Evolutionary conservation across 2,797 vertebrate genomes (phyloP).

Genomic region (Bradypodion pumilum): DNA sequence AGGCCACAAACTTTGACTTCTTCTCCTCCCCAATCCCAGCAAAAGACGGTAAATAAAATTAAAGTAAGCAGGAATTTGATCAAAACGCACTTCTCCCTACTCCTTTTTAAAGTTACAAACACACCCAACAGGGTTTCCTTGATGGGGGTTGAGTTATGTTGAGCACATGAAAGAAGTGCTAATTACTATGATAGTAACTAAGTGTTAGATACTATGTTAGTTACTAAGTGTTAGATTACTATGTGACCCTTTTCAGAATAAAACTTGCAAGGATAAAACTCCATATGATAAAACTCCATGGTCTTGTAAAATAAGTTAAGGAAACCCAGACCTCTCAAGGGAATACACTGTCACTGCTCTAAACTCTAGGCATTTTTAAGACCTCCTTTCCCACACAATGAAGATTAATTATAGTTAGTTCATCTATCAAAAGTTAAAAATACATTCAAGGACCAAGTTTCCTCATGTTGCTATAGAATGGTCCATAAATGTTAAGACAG

Average conservation of each 20-base stretch:
- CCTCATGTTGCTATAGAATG: slow-evolving; percentile 5
- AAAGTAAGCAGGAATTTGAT: slow-evolving; percentile 44
- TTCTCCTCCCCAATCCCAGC: slow-evolving; percentile 50
- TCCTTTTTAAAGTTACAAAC: not conserved
- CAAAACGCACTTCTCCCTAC: not conserved
- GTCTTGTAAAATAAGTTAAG: slow-evolving; percentile 58
- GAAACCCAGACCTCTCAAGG: slow-evolving; percentile 60
- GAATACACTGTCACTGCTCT: slow-evolving; percentile 44
- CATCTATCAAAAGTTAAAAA: slow-evolving; percentile 56
- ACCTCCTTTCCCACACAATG: slow-evolving; percentile 47
- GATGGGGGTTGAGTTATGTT: slow-evolving; percentile 30
- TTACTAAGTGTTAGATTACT: no score
- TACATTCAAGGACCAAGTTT: slow-evolving; percentile 47
- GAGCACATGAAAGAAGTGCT: slow-evolving; percentile 27
- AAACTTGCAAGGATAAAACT: slow-evolving; percentile 17
- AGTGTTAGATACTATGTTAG: slow-evolving; percentile 43
- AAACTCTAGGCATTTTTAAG: slow-evolving; percentile 50
- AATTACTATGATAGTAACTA: slow-evolving; percentile 38
- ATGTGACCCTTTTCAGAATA: slow-evolving; percentile 23
- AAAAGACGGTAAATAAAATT: slow-evolving; percentile 67
- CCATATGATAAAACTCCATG: slow-evolving; percentile 54
- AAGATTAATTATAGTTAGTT: slow-evolving; percentile 70
- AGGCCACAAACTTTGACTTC: slow-evolving; percentile 62
- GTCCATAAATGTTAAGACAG: slow-evolving; percentile 32
- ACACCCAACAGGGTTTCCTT: not conserved